Conservation (phyloP, 2,113 vertebrate species). For the Ochotona princeps region DNA sequence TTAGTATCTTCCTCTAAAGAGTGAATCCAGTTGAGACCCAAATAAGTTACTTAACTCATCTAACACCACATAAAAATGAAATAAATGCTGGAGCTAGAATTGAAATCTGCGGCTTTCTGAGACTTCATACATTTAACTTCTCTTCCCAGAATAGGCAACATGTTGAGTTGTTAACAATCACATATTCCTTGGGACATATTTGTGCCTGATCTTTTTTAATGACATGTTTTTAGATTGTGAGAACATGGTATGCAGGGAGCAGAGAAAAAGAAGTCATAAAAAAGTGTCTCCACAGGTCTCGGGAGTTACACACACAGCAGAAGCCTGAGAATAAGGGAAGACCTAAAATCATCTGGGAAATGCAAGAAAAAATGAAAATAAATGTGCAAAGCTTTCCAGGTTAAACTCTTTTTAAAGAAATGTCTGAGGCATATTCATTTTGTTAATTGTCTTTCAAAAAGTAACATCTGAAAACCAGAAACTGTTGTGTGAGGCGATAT, state of each 20-base stretch:
- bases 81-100: not conserved
- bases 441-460: not conserved
- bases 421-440: not conserved
- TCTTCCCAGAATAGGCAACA: not conserved
- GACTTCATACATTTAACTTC: not conserved
- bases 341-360: not conserved
- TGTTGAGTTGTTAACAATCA: not conserved
- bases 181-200: not conserved
- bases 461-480: not conserved
- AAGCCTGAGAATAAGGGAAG: not conserved
- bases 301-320: not conserved
- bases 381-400: not conserved
- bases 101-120: not conserved
- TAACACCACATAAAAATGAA: not conserved
- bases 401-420: not conserved
- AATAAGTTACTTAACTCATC: not conserved
- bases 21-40: not conserved
- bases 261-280: not conserved
- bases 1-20: not conserved
- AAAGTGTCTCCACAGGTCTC: not conserved
- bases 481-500: not conserved
- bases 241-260: not conserved
- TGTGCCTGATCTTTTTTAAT: not conserved
- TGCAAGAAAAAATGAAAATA: not conserved
- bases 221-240: not conserved